These are phyloP conservation scores for Neuroterus valhalla DNA, from an alignment of 1,140 invertebrate genomes.

Conservation along the genomic window DNA sequence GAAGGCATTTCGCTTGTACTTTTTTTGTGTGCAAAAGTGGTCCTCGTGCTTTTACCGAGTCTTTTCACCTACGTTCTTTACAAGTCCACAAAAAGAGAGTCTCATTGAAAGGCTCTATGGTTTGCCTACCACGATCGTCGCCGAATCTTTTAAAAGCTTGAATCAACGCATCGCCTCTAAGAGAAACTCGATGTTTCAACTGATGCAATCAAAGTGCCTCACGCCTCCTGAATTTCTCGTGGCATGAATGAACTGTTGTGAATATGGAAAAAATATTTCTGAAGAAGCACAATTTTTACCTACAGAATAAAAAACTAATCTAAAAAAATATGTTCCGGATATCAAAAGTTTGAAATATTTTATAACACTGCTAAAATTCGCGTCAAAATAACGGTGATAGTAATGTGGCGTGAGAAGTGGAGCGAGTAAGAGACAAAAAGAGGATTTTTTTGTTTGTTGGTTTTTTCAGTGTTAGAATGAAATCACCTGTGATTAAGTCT, in stretches of 20 bases:
- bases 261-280: too few relatives aligned
- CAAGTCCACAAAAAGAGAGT: neutral
- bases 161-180: constrained; percentile 14
- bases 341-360: too few relatives aligned
- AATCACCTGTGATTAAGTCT: neutral
- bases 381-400: too few relatives aligned
- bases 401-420: too few relatives aligned
- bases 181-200: neutral
- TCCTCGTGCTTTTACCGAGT: neutral
- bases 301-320: too few relatives aligned
- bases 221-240: too few relatives aligned
- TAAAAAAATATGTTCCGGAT: too few relatives aligned
- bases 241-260: too few relatives aligned
- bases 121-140: neutral
- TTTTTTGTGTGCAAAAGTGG: neutral
- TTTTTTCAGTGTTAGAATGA: neutral
- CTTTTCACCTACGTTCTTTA: constrained; percentile 7
- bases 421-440: too few relatives aligned
- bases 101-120: neutral
- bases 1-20: neutral
- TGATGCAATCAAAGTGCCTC: neutral
- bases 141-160: constrained; percentile 4
- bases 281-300: too few relatives aligned
- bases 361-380: too few relatives aligned
- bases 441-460: too few relatives aligned